A percentile compares a stretch with the other conserved stretches of the same genome.
These are phyloP conservation scores for Stomatorhinus walkeri DNA, from an alignment of 2,797 vertebrate species.

Conservation along the genomic window DNA sequence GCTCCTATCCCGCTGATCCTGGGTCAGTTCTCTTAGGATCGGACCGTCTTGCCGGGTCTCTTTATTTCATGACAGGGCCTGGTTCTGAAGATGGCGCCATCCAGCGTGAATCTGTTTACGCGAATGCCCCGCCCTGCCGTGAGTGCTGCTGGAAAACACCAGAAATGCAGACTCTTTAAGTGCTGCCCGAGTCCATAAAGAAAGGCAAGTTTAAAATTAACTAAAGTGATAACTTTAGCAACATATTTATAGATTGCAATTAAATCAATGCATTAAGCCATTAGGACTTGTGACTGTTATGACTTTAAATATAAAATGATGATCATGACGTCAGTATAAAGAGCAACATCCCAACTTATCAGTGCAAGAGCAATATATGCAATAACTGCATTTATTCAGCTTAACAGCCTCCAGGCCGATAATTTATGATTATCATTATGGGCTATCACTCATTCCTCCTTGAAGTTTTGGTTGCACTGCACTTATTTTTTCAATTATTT, in stretches of 20 bases:
- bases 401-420: background rate
- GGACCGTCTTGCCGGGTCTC: background rate
- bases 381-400: background rate
- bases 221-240: slow-evolving; percentile 8
- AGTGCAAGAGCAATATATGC: background rate
- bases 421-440: background rate
- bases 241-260: slow-evolving; percentile 1
- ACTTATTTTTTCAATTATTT: background rate
- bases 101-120: background rate
- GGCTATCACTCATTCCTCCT: background rate
- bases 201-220: background rate
- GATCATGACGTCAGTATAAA: background rate
- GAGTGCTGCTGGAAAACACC: background rate
- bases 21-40: background rate
- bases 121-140: background rate
- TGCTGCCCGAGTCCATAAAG: background rate
- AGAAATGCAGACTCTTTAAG: background rate
- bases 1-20: too few relatives aligned
- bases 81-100: background rate
- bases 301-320: background rate
- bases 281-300: background rate
- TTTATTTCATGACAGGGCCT: too few relatives aligned
- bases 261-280: background rate
- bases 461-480: background rate
- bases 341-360: background rate